These are phyloP conservation scores for Apamea monoglypha DNA, from an alignment of 2,888 invertebrate species.

Conservation along the genomic window DNA sequence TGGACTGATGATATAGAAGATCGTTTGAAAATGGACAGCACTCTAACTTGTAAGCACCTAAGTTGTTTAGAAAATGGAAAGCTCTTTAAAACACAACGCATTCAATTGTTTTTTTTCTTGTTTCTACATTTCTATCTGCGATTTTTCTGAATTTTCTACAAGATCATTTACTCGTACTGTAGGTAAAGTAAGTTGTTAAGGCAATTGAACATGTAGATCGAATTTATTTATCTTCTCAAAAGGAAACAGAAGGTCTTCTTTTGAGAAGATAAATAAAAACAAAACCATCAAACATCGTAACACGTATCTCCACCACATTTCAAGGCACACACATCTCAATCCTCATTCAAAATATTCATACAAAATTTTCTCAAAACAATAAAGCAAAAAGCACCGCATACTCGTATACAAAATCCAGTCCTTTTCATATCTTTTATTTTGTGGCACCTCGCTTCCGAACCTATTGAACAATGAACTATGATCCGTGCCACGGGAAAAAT, in stretches of 20 bases:
- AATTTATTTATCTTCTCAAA: too few species aligned
- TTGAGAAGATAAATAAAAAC: not conserved
- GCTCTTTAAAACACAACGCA: not conserved
- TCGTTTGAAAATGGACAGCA: not conserved
- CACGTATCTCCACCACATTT: not conserved
- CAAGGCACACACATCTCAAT: not conserved
- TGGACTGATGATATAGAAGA: too few species aligned
- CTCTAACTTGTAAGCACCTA: not conserved
- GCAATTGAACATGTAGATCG: not conserved
- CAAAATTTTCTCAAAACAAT: not conserved
- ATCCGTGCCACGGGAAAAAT: constrained; percentile 72
- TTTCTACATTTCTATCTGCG: not conserved
- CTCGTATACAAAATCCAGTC: not conserved
- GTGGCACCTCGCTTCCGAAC: constrained; percentile 26
- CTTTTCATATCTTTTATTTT: constrained; percentile 13
- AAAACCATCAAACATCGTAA: too few species aligned
- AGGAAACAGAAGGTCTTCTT: too few species aligned
- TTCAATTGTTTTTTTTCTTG: not conserved
- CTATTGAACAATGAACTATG: constrained; percentile 59
- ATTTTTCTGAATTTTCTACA: not conserved
- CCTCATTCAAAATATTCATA: not conserved
- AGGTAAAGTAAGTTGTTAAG: not conserved
- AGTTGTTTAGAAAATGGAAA: not conserved
- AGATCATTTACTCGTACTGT: not conserved
- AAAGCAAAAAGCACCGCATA: not conserved